These are phyloP conservation scores for Clupea harengus DNA, from an alignment of 2,113 vertebrate species.

Conservation along the genomic window DNA sequence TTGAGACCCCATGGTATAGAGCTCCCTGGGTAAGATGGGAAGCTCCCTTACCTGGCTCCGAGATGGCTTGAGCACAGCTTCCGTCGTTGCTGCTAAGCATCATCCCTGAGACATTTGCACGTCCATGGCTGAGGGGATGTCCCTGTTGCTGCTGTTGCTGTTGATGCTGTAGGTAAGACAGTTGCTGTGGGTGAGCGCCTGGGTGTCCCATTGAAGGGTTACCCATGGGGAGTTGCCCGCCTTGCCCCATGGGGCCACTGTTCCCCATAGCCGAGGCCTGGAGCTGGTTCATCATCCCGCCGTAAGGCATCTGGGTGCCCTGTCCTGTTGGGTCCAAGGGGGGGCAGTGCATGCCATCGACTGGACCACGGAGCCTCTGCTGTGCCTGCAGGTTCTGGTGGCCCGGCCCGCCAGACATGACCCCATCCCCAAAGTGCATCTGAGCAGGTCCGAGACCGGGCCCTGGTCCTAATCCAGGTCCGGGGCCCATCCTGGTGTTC, in stretches of 20 bases:
- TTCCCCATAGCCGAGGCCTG: conserved; percentile 75
- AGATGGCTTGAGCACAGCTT: conserved; percentile 80
- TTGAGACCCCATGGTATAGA: neutral
- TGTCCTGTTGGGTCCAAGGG: conserved; percentile 71
- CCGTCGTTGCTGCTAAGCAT: conserved; percentile 80
- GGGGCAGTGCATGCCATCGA: conserved; percentile 82
- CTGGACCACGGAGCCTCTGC: conserved; percentile 76
- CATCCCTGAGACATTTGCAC: conserved; percentile 76
- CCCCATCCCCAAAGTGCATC: conserved; percentile 82
- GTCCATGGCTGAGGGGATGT: conserved; percentile 79
- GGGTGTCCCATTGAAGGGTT: conserved; percentile 73
- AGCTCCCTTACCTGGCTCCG: conserved; percentile 83
- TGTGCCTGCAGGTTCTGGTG: conserved; percentile 81
- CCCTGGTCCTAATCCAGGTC: conserved; percentile 52
- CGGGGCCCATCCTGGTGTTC: conserved; percentile 76
- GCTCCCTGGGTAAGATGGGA: neutral
- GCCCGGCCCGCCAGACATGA: conserved; percentile 69
- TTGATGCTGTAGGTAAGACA: conserved; percentile 40
- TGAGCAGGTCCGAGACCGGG: conserved; percentile 71
- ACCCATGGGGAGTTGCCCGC: conserved; percentile 77
- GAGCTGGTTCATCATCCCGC: conserved; percentile 84
- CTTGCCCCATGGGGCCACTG: conserved; percentile 78
- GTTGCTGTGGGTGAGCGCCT: conserved; percentile 63
- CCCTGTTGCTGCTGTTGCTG: conserved; percentile 67
- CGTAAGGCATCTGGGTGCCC: conserved; percentile 63